Conservation (phyloP, 2,113 vertebrate species). For the Thalassarche chlororhynchos region DNA sequence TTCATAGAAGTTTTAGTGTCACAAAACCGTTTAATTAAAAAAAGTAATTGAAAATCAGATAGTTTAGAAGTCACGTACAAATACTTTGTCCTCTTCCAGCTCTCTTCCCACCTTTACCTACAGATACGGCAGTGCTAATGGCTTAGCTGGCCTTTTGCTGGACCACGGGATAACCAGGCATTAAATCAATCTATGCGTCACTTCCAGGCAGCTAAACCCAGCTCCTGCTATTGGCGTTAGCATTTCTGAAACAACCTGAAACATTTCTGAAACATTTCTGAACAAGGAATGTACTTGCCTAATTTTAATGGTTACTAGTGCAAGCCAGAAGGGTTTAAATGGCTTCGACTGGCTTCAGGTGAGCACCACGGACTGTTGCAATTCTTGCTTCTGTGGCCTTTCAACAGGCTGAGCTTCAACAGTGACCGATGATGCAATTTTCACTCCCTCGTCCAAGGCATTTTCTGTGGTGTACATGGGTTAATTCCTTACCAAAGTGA, state of each 20-base stretch:
- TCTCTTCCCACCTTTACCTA: not conserved
- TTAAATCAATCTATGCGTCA: no score
- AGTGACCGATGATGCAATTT: not conserved
- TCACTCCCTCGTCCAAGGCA: not conserved
- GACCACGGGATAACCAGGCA: not conserved
- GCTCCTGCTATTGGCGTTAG: not conserved
- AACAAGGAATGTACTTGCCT: not conserved
- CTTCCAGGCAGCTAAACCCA: not conserved
- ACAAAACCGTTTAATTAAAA: not conserved
- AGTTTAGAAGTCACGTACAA: not conserved
- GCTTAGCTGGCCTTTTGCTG: not conserved
- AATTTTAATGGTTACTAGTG: not conserved
- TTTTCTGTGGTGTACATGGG: not conserved
- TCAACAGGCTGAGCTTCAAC: not conserved
- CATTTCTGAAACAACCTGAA: not conserved
- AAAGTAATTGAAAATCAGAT: not conserved
- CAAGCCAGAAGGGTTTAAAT: not conserved
- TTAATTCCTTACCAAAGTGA: not conserved
- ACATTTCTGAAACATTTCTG: not conserved
- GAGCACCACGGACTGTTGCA: rapidly evolving
- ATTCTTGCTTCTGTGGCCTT: not conserved
- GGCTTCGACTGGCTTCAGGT: not conserved
- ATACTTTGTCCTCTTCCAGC: not conserved
- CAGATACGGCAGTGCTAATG: rapidly evolving
- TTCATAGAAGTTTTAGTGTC: not conserved